These are phyloP conservation scores for Phalangium opilio DNA, from an alignment of 2,888 invertebrate species.

Conservation along the genomic window DNA sequence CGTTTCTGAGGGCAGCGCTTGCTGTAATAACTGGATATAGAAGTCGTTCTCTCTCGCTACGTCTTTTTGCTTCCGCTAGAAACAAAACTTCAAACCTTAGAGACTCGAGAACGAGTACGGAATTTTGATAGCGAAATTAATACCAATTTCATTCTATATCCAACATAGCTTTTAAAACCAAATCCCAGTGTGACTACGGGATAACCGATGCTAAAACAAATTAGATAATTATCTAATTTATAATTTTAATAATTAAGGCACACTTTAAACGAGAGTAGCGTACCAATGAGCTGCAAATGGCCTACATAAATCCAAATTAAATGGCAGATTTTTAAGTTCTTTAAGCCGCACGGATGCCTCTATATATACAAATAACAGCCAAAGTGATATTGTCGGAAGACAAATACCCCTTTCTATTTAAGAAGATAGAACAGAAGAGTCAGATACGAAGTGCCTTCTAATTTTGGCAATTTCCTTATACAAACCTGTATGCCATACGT, in stretches of 20 bases:
- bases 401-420: conserved; percentile 74
- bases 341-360: conserved; percentile 77
- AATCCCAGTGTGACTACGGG: conserved; percentile 90
- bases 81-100: conserved; percentile 16
- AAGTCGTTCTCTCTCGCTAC: conserved; percentile 91
- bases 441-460: background rate
- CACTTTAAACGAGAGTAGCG: conserved; percentile 25
- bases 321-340: conserved; percentile 59
- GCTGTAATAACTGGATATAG: conserved; percentile 76
- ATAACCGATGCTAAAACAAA: conserved; percentile 60
- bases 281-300: conserved; percentile 95
- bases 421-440: conserved; percentile 22
- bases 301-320: conserved; percentile 74
- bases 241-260: too few relatives aligned
- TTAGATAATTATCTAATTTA: conserved; percentile 4
- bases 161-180: conserved; percentile 83
- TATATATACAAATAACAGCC: conserved; percentile 85
- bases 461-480: background rate
- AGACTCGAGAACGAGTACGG: background rate
- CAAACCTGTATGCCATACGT: conserved; percentile 90
- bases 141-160: conserved; percentile 66
- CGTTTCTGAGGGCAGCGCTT: conserved; percentile 63
- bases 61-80: conserved; percentile 71
- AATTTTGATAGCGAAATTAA: background rate
- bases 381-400: conserved; percentile 80